phyloP scores from a whole-genome alignment of 2,888 invertebrate genomes.

The Ferdinandea cuprea region DNA sequence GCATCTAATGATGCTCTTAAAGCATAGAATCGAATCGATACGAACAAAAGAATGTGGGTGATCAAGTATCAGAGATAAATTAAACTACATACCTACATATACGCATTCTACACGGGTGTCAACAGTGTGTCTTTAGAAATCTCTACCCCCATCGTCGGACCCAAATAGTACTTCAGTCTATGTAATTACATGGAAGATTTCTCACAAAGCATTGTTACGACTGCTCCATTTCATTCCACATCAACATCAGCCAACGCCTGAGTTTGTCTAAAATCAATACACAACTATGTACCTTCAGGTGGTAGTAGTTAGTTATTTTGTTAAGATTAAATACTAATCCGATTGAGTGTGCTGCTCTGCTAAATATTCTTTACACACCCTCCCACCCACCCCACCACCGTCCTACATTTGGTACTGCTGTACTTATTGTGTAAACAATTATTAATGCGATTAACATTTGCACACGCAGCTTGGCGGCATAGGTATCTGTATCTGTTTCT shows the following conservation, averaged over 20 bases:
- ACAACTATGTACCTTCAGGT: neutral
- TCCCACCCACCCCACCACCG: neutral
- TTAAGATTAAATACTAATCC: constrained; percentile 42
- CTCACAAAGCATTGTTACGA: constrained; percentile 37
- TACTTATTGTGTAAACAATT: constrained; percentile 45
- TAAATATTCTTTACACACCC: constrained; percentile 4
- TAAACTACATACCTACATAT: constrained; percentile 21
- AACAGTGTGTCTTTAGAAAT: constrained; percentile 18
- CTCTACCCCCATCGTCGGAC: constrained; percentile 7
- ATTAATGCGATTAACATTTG: constrained; percentile 51
- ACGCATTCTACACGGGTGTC: constrained; percentile 18
- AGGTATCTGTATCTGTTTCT: too few species aligned
- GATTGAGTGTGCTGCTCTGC: constrained; percentile 19
- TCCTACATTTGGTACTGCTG: neutral
- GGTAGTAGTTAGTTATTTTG: neutral
- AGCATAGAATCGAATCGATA: constrained; percentile 29
- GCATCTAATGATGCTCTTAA: constrained; percentile 21
- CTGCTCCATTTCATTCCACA: neutral
- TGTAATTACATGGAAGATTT: constrained; percentile 38
- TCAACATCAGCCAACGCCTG: constrained; percentile 17
- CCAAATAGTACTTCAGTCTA: neutral
- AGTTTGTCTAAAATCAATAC: constrained; percentile 22
- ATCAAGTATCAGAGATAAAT: constrained; percentile 12
- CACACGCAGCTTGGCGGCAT: neutral
- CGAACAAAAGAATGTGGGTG: constrained; percentile 28